These are phyloP conservation scores for Adoxophyes honmai DNA, from an alignment of 1,140 invertebrate species.

Conservation along the genomic window DNA sequence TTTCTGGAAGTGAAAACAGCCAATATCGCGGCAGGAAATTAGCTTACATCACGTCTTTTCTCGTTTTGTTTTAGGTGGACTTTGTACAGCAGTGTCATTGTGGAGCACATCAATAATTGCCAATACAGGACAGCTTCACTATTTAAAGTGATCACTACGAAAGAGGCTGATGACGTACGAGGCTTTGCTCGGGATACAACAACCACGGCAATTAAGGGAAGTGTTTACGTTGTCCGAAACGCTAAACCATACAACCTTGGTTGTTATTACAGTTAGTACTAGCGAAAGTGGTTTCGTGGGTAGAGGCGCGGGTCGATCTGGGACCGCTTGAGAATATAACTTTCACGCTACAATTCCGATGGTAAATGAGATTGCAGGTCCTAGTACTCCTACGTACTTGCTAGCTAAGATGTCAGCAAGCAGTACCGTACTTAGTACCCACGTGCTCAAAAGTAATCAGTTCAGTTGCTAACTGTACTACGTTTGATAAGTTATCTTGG, in stretches of 20 bases:
- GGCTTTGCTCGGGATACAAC: too few relatives aligned
- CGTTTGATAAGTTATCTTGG: conserved; percentile 3
- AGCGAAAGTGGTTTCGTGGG: conserved; percentile 63
- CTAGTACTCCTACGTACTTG: background rate
- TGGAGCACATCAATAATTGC: too few relatives aligned
- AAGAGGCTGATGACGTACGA: background rate
- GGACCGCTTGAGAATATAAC: conserved; percentile 61
- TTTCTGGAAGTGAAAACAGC: conserved; percentile 44
- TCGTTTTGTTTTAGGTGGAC: too few relatives aligned
- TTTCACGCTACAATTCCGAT: conserved; percentile 65
- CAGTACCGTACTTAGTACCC: background rate
- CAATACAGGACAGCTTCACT: background rate
- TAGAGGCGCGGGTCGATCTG: conserved; percentile 41
- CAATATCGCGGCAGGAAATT: conserved; percentile 6
- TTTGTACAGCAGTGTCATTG: too few relatives aligned
- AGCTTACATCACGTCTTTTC: background rate
- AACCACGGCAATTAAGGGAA: background rate
- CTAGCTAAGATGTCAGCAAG: background rate
- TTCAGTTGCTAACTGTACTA: background rate
- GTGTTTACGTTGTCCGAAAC: background rate
- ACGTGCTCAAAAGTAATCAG: background rate
- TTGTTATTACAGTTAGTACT: conserved; percentile 19
- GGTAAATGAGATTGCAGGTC: conserved; percentile 34
- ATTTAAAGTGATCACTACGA: background rate
- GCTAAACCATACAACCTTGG: conserved; percentile 6